Evolutionary conservation across 2,888 invertebrate genomes (phyloP), one percentile per base, ranked within the genome.

Genomic region (Diarsia brunnea): DNA sequence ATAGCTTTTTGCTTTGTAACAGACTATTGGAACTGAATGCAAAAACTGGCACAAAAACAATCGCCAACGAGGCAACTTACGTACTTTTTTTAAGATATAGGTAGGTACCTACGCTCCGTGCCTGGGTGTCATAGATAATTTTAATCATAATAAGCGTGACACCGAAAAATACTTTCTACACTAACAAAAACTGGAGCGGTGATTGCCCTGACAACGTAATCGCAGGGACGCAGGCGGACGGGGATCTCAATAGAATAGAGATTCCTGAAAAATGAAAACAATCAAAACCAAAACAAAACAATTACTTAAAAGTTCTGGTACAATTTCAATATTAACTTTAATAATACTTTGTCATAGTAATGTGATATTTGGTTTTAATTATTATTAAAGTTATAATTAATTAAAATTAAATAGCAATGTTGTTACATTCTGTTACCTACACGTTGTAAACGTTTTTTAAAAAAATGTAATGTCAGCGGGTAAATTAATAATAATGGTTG

Each of bases 151-250:
- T 55, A 55, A n/a, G 19, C 45, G 55, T n/a, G 21, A 16, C n/a
- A 58, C 10, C 11, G 66, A 27, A 27, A 69, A 24, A 53, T 31
- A 67, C 72, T 72, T 72, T 72, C 55, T 55, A 67, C n/a, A 12
- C 16, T 21, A n/a, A 4, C 14, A 63, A 43, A 43, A 43, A 43
- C 1, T 53, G 45, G 12, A 31, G 45, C 53, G 72, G 55, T 72
- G 45, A 31, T 58, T 58, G 68, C 55, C 67, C 31, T 24, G 24
- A 51, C 24, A 70, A 61, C 24, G 63, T 70, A 43, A 24, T 19
- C 38, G 24, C 70, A 8, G 12, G 31, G 21, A 14, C 38, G 24
- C 70, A 8, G 12, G 31, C 10, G 51, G 49, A 51, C 24, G 24
- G 47, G 14, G 31, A 12, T 61, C 3, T 47, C 16, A 16, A 0